Evolutionary conservation across 2,113 vertebrate genomes (phyloP), one percentile per base, ranked within the genome.

Genomic region (Poecile atricapillus): DNA sequence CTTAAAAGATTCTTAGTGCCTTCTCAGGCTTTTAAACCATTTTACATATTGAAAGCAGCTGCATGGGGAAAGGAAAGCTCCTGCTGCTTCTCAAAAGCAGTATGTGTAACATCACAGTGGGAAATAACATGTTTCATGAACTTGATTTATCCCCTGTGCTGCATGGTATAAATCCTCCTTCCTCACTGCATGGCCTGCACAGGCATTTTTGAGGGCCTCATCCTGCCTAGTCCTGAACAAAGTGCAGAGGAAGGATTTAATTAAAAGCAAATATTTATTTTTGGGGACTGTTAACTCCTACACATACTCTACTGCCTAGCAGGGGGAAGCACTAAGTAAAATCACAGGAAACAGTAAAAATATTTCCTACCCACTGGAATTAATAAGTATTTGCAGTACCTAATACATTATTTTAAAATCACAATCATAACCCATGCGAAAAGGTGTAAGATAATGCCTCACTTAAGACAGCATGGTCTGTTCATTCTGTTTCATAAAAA

Each of bases 91-190:
- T 91, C 80, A 56, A 90, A 96, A 95, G 76, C 81, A 83, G 80
- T 63, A 55, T 90, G 67, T 93, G 60, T 96, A 95, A 93, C 89
- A 92, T 86, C 94, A 39, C 96, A 93, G 94, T 92, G 96, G 95
- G 96, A 97, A 96, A 93, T 83, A 96, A 75, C 87, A 87, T 94
- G 96, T 92, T 96, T 87, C 85, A 75, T 93, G 94, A 96, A 97
- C 83, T 55, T 85, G 87, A 96, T 95, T 96, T 95, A 96, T 95
- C 81, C 85, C 46, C 74, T 95, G 75, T 90, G 63, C 53, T 94
- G 74, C 89, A 80, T 11, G 10, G 75, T 67, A 24, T 89, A 89
- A 93, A 89, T 89, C 37, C 85, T 68, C 21, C 41, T 91, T 70
- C 74, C 88, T 87, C 50, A 6, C 59, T 77, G 64, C 79, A n/a